A percentile compares a stretch with the other conserved stretches of the same genome.
phyloP scores from a whole-genome alignment of 2,888 invertebrate genomes.

The Tromatobia lineatoria region DNA sequence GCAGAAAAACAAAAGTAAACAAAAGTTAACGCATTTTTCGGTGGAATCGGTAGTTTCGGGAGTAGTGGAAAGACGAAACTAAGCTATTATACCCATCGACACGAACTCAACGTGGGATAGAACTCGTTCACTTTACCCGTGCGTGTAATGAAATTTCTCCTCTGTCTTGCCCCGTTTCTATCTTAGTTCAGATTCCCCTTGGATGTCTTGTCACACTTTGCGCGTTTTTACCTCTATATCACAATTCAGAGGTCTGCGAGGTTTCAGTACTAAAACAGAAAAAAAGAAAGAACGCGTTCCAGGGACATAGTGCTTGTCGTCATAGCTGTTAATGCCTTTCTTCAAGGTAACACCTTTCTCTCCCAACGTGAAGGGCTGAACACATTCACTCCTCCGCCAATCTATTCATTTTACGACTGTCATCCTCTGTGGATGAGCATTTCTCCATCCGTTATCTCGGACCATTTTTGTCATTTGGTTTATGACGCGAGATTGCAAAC shows the following conservation, averaged over 20 bases:
- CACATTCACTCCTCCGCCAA: neutral
- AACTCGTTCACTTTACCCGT: slow-evolving; percentile 20
- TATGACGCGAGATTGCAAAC: slow-evolving; percentile 12
- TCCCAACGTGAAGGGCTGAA: slow-evolving; percentile 3
- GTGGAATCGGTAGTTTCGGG: slow-evolving; percentile 14
- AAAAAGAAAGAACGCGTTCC: neutral
- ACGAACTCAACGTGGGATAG: slow-evolving; percentile 1
- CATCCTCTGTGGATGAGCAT: neutral
- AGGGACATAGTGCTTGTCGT: slow-evolving; percentile 23
- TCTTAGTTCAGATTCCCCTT: slow-evolving; percentile 11
- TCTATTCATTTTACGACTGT: neutral
- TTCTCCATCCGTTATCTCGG: neutral
- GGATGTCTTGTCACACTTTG: slow-evolving; percentile 14
- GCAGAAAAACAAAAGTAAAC: neutral
- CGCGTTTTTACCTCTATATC: neutral
- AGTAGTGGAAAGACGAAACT: slow-evolving; percentile 15
- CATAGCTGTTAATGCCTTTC: slow-evolving; percentile 29
- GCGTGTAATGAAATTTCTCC: slow-evolving; percentile 52
- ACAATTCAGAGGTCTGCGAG: neutral
- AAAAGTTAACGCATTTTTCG: slow-evolving; percentile 37
- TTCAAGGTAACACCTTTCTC: neutral
- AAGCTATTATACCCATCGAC: slow-evolving; percentile 27
- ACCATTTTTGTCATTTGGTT: neutral
- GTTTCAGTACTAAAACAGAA: neutral
- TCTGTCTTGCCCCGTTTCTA: slow-evolving; percentile 8